These are phyloP conservation scores for Phyllotreta cruciferae DNA, from an alignment of 2,888 invertebrate genomes.

Conservation along the genomic window DNA sequence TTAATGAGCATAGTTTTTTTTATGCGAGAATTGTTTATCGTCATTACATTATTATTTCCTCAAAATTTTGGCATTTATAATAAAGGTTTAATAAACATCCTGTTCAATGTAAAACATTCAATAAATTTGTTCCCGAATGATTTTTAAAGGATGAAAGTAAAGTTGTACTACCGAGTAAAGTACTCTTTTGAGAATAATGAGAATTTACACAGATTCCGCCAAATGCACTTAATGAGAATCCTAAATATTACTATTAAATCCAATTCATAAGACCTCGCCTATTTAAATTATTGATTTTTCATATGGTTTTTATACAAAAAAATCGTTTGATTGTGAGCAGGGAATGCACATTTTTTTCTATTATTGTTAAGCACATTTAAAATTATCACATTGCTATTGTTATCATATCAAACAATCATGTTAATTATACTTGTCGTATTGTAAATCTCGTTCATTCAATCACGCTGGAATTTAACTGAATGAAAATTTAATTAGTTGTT, in stretches of 20 bases:
- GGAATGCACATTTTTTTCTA: background rate
- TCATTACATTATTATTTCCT: slow-evolving; percentile 3
- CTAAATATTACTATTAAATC: no score
- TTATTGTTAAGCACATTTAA: background rate
- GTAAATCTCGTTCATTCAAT: slow-evolving; percentile 4
- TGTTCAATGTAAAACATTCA: background rate
- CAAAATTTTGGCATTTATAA: slow-evolving; percentile 4
- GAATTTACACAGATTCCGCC: no score
- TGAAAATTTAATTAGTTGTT: no score
- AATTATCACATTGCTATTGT: background rate
- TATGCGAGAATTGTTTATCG: slow-evolving; percentile 7
- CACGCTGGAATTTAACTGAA: background rate
- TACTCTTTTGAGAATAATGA: no score
- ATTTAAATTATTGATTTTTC: no score
- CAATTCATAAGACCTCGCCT: no score
- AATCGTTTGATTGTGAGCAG: no score
- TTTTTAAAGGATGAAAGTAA: no score
- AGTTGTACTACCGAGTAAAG: no score
- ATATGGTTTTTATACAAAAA: no score
- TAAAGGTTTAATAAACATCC: slow-evolving; percentile 2
- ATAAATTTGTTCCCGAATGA: no score
- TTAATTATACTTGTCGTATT: slow-evolving; percentile 2
- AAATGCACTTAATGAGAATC: no score
- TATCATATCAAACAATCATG: background rate
- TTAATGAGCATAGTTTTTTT: background rate